Conservation (phyloP, 2,113 vertebrate species). For the Myanophis thanlyinensis region DNA sequence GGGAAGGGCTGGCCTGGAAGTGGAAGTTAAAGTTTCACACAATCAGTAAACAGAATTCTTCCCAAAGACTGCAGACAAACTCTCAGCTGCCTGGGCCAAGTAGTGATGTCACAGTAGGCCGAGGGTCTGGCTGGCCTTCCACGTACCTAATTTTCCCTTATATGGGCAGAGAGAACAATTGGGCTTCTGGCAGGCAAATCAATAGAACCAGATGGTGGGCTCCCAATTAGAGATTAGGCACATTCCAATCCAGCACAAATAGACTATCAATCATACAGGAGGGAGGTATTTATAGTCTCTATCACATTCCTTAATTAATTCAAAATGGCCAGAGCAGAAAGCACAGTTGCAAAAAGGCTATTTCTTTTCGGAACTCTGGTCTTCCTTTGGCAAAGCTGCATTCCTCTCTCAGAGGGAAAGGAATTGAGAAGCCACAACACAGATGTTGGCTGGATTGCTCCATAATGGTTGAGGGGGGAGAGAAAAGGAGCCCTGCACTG, state of each 20-base stretch:
- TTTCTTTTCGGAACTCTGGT: constrained; percentile 59
- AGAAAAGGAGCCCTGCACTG: background rate
- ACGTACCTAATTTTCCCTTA: constrained; percentile 78
- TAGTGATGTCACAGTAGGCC: constrained; percentile 22
- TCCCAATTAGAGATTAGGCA: constrained; percentile 70
- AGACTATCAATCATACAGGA: constrained; percentile 71
- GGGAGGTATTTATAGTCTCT: constrained; percentile 72
- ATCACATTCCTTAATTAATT: constrained; percentile 72
- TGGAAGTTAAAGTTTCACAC: constrained; percentile 29
- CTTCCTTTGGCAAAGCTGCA: constrained; percentile 57
- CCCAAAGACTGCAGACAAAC: constrained; percentile 14
- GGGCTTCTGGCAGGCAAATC: constrained; percentile 70
- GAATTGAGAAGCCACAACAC: constrained; percentile 44
- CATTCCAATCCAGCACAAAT: constrained; percentile 76
- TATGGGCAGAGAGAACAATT: constrained; percentile 71
- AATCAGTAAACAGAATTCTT: constrained; percentile 30
- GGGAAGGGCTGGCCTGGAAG: constrained; percentile 3
- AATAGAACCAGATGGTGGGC: constrained; percentile 75
- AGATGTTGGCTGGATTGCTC: constrained; percentile 41
- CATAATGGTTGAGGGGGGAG: background rate
- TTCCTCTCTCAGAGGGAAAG: constrained; percentile 60
- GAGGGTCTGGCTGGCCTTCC: constrained; percentile 34
- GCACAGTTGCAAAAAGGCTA: constrained; percentile 47
- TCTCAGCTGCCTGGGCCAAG: constrained; percentile 8
- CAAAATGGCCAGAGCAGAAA: constrained; percentile 65